These are phyloP conservation scores for Arizona elegans DNA, from an alignment of 2,113 vertebrate genomes.

Conservation along the genomic window DNA sequence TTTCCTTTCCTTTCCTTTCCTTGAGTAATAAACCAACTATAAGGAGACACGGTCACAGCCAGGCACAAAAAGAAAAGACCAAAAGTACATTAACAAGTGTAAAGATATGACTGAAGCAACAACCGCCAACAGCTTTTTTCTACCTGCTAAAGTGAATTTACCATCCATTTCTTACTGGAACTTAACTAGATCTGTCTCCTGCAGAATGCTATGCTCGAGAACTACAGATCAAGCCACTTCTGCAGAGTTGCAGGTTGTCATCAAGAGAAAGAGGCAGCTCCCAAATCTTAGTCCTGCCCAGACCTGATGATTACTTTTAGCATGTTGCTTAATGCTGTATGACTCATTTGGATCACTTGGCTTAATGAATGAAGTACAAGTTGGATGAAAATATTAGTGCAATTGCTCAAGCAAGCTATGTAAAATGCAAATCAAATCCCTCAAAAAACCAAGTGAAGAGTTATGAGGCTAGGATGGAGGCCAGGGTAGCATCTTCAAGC, in stretches of 20 bases:
- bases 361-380: conserved; percentile 6
- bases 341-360: background rate
- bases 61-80: background rate
- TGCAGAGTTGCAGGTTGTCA: background rate
- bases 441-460: background rate
- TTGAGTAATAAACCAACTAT: background rate
- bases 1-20: background rate
- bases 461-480: background rate
- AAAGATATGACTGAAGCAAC: background rate
- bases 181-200: background rate
- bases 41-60: background rate
- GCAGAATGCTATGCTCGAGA: background rate
- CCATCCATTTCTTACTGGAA: background rate
- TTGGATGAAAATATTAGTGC: background rate
- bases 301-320: conserved; percentile 14
- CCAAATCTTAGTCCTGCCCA: background rate
- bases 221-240: background rate
- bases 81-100: background rate
- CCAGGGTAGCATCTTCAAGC: background rate
- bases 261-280: background rate
- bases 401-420: background rate
- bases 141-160: background rate
- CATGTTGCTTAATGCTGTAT: background rate
- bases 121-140: background rate
- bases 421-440: background rate